Evolutionary conservation across 2,797 vertebrate genomes (phyloP).

Genomic region (Rhabdophis nuchalis): DNA sequence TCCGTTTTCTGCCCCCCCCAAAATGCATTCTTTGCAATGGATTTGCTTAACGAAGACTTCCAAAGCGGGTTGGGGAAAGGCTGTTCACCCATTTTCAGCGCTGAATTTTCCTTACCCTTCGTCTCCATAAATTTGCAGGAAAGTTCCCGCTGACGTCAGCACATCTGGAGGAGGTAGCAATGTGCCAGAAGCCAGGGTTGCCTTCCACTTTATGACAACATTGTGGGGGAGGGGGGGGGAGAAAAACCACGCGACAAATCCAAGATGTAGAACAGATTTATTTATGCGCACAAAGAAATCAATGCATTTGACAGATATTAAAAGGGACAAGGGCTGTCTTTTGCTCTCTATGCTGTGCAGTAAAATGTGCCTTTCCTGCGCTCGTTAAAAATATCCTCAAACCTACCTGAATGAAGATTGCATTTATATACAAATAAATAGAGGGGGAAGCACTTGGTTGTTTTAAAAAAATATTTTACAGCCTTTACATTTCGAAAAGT

Average conservation of each 20-base stretch:
- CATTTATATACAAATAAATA: constrained; percentile 55
- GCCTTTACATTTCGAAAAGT: constrained; percentile 9
- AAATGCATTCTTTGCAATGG: not conserved
- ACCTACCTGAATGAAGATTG: constrained; percentile 32
- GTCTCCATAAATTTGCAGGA: not conserved
- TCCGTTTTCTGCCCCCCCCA: not conserved
- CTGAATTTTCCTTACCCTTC: no score
- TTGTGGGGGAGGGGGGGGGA: no score
- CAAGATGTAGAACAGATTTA: constrained; percentile 38
- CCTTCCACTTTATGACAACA: not conserved
- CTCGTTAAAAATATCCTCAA: constrained; percentile 50
- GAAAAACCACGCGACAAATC: not conserved
- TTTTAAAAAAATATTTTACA: constrained; percentile 23
- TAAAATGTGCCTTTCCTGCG: constrained; percentile 15
- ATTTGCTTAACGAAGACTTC: no score
- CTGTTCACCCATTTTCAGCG: not conserved
- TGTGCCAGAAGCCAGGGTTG: not conserved
- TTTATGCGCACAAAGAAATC: constrained; percentile 45
- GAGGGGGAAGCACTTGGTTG: constrained; percentile 52
- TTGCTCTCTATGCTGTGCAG: constrained; percentile 39
- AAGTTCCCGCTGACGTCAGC: not conserved
- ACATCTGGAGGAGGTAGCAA: not conserved
- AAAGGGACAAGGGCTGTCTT: constrained; percentile 32
- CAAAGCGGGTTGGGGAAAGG: not conserved
- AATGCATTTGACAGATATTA: constrained; percentile 17